Evolutionary conservation across 2,888 invertebrate species (phyloP), one percentile per base, ranked within the genome.

Genomic region (Rosalia funebris): DNA sequence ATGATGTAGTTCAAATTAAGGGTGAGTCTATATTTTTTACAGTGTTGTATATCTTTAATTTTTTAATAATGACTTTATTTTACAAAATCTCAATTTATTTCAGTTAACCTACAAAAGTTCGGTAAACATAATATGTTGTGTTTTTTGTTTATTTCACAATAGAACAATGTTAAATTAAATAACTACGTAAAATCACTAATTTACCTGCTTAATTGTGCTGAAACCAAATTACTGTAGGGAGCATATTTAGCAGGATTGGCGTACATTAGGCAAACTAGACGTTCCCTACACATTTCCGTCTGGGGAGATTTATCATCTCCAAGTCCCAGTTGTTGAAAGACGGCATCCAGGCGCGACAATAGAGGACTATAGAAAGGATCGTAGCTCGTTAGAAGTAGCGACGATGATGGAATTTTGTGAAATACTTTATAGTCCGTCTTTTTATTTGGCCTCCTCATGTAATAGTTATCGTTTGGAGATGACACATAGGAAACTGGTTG

Each of bases 301-400:
- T 87, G 86, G 2, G 82, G 73, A 1, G 87, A 75, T 67, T 79
- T 79, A 34, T 69, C 73, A 53, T 75, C 54, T 10, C 86, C 85
- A 14, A 90, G 83, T 34, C 92, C 91, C 65, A 89, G 77, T 77
- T 87, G 87, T 44, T 90, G 89, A 81, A 93, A 94, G 41, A 94
- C 92, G 0, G 92, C 90, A 71, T 94, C 95, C 54, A 95, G 84
- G 11, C 95, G 84, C 0, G 94, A 95, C 11, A 95, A 80, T 16
- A 95, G 78, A 0, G 95, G 95, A 65, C 93, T 93, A 80, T 95
- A 95, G 83, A 95, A 95, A 0, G 95, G 94, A 78, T 95, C 95
- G 80, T 93, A 95, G 80, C 91, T 92, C 66, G 92, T 91, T 57
- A 94, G 83, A 50, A 93, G 85, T 79, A 93, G 83, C 0, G 93